Evolutionary conservation across 2,888 invertebrate genomes (phyloP).

Genomic region (Leucophenga montana): DNA sequence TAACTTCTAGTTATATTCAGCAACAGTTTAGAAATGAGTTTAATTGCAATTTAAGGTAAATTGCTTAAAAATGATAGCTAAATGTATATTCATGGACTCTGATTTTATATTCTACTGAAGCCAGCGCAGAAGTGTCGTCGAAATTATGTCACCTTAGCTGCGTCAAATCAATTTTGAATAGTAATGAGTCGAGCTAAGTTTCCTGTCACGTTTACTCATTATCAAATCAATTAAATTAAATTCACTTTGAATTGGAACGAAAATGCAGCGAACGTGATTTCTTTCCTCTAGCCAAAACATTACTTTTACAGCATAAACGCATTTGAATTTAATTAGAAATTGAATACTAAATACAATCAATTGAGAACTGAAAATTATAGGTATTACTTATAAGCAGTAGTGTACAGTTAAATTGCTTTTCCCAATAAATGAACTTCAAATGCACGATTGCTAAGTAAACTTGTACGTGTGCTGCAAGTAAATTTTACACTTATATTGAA

Average conservation of each 20-base stretch:
- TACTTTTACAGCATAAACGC: background rate
- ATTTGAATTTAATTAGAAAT: background rate
- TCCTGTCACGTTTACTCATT: conserved; percentile 28
- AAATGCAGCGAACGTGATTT: conserved; percentile 62
- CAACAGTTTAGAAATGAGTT: too few relatives aligned
- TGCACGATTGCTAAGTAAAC: background rate
- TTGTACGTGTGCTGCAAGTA: too few relatives aligned
- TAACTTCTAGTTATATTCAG: too few relatives aligned
- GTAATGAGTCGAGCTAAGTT: conserved; percentile 2
- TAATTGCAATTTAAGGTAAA: too few relatives aligned
- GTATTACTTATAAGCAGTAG: background rate
- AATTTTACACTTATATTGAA: too few relatives aligned
- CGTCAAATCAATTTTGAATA: conserved; percentile 19
- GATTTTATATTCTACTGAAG: too few relatives aligned
- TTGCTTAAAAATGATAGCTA: too few relatives aligned
- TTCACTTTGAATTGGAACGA: conserved; percentile 66
- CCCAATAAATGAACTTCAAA: too few relatives aligned
- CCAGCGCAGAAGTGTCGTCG: background rate
- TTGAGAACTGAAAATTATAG: background rate
- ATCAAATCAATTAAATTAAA: conserved; percentile 55
- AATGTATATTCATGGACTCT: too few relatives aligned
- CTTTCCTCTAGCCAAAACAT: too few relatives aligned
- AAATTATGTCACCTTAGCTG: conserved; percentile 5
- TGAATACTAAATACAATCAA: background rate
- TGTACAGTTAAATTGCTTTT: background rate